Percentiles rank a stretch among this genome's conserved stretches.
Conservation (phyloP, 2,888 invertebrate genomes). For the Orchestes rusci region DNA sequence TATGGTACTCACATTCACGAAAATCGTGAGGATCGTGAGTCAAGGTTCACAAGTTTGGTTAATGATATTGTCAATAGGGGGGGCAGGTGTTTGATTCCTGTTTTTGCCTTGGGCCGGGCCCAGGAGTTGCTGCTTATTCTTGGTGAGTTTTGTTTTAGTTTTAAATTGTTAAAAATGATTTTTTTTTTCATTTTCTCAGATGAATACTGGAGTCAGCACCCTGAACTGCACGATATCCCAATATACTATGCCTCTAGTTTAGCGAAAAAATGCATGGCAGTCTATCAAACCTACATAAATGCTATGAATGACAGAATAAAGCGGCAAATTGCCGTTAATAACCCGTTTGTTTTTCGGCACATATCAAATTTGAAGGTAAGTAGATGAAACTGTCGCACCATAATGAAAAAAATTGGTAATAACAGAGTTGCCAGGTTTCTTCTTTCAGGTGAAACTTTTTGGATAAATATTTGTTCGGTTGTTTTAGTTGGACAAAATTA, state of each 20-base stretch:
- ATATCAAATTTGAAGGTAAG: constrained; percentile 84
- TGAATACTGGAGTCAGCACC: constrained; percentile 97
- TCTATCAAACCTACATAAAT: constrained; percentile 98
- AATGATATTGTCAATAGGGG: constrained; percentile 95
- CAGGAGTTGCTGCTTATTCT: constrained; percentile 87
- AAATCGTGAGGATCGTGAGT: constrained; percentile 93
- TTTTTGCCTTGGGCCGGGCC: constrained; percentile 95
- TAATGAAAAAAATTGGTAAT: no score
- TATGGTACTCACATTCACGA: constrained; percentile 99
- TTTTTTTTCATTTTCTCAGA: constrained; percentile 49
- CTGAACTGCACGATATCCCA: constrained; percentile 95
- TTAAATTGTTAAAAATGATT: neutral
- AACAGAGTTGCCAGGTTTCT: no score
- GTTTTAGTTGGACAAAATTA: no score
- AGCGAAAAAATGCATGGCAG: constrained; percentile 99
- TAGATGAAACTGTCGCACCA: neutral
- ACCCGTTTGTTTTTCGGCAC: constrained; percentile 98
- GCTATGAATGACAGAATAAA: constrained; percentile 99
- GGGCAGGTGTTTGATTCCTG: constrained; percentile 97
- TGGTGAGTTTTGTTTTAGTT: constrained; percentile 21
- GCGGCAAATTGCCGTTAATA: constrained; percentile 93
- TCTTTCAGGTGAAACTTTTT: neutral
- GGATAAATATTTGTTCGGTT: no score
- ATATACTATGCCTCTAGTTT: constrained; percentile 99
- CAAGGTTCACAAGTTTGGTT: constrained; percentile 85